Evolutionary conservation across 92 coral and sea anemone species (phyloP).

Genomic region (Porites cylindrica): DNA sequence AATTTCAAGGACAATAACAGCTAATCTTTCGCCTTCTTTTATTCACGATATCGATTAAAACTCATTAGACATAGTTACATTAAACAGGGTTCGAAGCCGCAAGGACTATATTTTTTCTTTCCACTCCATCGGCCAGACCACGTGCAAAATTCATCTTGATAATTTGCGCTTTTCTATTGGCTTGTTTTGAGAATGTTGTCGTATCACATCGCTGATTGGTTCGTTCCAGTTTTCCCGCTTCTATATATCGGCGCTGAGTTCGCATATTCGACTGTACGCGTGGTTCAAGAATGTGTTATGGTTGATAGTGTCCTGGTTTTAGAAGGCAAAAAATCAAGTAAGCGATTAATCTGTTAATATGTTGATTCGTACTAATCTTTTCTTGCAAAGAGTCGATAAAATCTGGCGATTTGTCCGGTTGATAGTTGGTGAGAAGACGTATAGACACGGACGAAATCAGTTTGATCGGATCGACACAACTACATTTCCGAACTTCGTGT

Average conservation of each 20-base stretch:
- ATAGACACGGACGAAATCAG: background rate
- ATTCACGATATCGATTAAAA: slow-evolving; percentile 6
- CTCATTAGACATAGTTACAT: background rate
- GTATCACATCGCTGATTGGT: slow-evolving; percentile 15
- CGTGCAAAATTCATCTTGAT: slow-evolving; percentile 1
- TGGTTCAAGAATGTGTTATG: background rate
- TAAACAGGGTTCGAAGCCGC: background rate
- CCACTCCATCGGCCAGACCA: background rate
- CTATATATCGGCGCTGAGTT: background rate
- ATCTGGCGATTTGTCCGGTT: background rate
- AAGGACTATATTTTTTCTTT: background rate
- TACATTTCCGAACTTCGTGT: background rate
- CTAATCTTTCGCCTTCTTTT: background rate
- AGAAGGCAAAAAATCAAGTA: background rate
- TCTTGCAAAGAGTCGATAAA: background rate
- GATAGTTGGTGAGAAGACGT: background rate
- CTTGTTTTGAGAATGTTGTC: no score
- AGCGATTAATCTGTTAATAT: background rate
- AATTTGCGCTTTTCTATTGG: slow-evolving; percentile 27
- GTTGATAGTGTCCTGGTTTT: background rate
- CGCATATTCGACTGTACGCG: background rate
- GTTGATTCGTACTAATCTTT: background rate
- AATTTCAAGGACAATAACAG: slow-evolving; percentile 16
- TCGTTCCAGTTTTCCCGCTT: slow-evolving; percentile 43
- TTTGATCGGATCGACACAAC: background rate